phyloP scores from a whole-genome alignment of 2,797 vertebrate species.

The Xiphophorus birchmanni region DNA sequence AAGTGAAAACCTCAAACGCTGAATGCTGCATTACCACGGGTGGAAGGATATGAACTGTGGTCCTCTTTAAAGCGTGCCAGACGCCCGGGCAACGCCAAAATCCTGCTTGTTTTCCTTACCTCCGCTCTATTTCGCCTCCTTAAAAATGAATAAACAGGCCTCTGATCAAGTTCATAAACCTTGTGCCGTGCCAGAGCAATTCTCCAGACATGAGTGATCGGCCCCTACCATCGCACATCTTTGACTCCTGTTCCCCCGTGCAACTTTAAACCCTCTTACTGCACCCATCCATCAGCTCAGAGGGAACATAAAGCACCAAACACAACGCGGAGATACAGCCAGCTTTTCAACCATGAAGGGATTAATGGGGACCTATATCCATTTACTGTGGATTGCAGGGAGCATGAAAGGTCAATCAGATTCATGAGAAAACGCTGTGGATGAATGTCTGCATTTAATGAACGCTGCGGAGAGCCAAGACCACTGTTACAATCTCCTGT shows the following conservation, averaged over 20 bases:
- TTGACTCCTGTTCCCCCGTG: slow-evolving; percentile 36
- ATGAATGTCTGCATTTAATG: slow-evolving; percentile 67
- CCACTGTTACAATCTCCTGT: slow-evolving; percentile 36
- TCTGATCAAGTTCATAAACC: slow-evolving; percentile 64
- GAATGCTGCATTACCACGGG: slow-evolving; percentile 30
- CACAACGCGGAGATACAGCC: slow-evolving; percentile 37
- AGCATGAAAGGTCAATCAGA: slow-evolving; percentile 78
- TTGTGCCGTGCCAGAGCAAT: slow-evolving; percentile 52
- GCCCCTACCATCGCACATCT: slow-evolving; percentile 22
- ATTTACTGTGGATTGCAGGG: slow-evolving; percentile 60
- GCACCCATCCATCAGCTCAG: slow-evolving; percentile 45
- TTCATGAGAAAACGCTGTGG: slow-evolving; percentile 72
- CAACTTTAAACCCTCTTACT: slow-evolving; percentile 35
- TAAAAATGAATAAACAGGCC: slow-evolving; percentile 49
- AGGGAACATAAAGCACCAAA: slow-evolving; percentile 61
- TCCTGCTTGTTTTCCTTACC: background rate
- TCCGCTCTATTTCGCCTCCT: background rate
- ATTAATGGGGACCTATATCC: slow-evolving; percentile 62
- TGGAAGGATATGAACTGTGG: slow-evolving; percentile 20
- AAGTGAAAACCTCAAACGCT: slow-evolving; percentile 32
- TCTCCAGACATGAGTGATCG: slow-evolving; percentile 61
- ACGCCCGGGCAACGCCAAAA: background rate
- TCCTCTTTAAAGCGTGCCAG: slow-evolving; percentile 17
- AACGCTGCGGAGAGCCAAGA: slow-evolving; percentile 37
- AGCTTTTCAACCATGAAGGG: slow-evolving; percentile 51